phyloP scores from a whole-genome alignment of 2,113 vertebrate species.

The Neolamprologus caudopunctatus region DNA sequence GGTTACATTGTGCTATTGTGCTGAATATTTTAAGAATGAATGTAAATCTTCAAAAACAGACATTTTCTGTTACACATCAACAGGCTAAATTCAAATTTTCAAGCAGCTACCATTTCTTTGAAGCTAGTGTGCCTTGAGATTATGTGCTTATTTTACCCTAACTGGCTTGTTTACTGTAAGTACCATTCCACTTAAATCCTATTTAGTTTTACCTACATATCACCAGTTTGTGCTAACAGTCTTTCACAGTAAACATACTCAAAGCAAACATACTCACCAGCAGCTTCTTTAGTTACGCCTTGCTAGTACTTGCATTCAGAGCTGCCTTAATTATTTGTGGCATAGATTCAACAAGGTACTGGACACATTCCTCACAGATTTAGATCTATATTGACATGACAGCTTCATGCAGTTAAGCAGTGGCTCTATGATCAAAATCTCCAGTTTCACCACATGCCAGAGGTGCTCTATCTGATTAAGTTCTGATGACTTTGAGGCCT shows the following conservation, averaged over 20 bases:
- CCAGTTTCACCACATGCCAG: neutral
- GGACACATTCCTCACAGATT: neutral
- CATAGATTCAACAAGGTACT: neutral
- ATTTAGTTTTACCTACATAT: neutral
- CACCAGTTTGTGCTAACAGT: neutral
- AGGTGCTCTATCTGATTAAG: neutral
- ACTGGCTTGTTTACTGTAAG: neutral
- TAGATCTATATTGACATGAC: neutral
- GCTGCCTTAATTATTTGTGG: neutral
- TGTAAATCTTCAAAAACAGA: neutral
- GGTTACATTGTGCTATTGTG: neutral
- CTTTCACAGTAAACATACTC: neutral
- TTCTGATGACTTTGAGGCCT: neutral
- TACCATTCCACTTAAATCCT: neutral
- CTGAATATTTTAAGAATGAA: neutral
- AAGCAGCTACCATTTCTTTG: neutral
- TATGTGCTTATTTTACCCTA: neutral
- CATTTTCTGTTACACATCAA: neutral
- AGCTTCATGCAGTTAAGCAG: neutral
- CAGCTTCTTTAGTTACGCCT: neutral
- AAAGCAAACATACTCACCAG: neutral
- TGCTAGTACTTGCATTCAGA: neutral
- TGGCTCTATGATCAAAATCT: neutral
- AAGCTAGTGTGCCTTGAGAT: neutral
- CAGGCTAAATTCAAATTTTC: neutral